Conservation (phyloP, 1,140 invertebrate species). For the Ceratosolen solmsi region DNA sequence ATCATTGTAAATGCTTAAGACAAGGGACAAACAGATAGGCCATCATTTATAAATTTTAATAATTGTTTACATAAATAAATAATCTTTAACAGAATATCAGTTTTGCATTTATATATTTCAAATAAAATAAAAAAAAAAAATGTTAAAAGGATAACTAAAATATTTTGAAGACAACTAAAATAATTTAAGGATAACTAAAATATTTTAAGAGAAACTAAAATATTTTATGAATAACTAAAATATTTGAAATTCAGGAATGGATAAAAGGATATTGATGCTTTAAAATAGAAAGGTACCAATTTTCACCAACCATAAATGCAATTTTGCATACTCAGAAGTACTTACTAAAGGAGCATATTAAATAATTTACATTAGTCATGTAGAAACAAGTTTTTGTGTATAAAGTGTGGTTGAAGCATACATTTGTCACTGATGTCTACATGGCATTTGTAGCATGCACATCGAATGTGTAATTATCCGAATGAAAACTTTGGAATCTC, state of each 20-base stretch:
- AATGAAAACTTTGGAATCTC: constrained; percentile 44
- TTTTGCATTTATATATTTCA: background rate
- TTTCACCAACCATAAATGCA: constrained; percentile 40
- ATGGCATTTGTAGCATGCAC: constrained; percentile 63
- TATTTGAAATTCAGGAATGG: constrained; percentile 6
- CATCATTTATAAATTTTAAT: constrained; percentile 38
- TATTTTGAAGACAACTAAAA: no score
- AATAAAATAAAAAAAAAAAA: constrained; percentile 29
- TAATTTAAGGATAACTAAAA: no score
- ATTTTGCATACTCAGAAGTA: constrained; percentile 40
- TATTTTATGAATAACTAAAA: no score
- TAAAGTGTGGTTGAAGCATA: constrained; percentile 61
- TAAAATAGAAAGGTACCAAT: constrained; percentile 38
- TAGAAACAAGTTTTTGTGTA: constrained; percentile 45
- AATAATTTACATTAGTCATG: constrained; percentile 41
- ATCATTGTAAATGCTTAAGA: constrained; percentile 8
- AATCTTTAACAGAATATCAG: background rate
- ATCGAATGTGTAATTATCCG: constrained; percentile 60
- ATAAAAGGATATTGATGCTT: constrained; percentile 9
- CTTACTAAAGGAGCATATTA: constrained; percentile 41
- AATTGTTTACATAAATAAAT: background rate
- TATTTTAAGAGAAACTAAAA: no score
- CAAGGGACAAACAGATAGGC: constrained; percentile 41
- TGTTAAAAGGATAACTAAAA: background rate
- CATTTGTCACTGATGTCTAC: constrained; percentile 59